A percentile compares a stretch with the other conserved stretches of the same genome.
These are phyloP conservation scores for Rhea pennata DNA, from an alignment of 2,113 vertebrate genomes.

Conservation along the genomic window DNA sequence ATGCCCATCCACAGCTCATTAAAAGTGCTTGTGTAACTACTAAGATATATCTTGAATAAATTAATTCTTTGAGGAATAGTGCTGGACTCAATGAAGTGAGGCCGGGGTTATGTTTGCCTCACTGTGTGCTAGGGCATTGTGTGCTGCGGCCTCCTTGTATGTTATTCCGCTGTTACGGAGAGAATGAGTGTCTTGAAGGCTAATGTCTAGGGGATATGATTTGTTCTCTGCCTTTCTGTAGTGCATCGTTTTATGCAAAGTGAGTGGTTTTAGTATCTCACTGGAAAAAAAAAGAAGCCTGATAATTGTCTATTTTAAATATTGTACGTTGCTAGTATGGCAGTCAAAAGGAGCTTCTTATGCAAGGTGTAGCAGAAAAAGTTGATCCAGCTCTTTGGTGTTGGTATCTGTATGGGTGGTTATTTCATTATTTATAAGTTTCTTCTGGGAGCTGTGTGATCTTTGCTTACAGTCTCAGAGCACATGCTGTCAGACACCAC, in stretches of 20 bases:
- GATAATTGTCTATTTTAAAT: conserved; percentile 15
- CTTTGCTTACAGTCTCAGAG: not conserved
- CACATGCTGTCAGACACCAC: conserved; percentile 19
- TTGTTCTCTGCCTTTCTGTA: not conserved
- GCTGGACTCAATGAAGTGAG: not conserved
- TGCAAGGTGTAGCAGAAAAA: conserved; percentile 29
- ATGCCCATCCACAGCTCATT: not conserved
- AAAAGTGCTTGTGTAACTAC: not conserved
- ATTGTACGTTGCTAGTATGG: not conserved
- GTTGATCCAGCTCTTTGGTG: not conserved
- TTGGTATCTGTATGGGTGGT: not conserved
- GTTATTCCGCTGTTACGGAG: not conserved
- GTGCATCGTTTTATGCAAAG: not conserved
- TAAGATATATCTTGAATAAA: not conserved
- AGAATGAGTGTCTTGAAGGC: not conserved
- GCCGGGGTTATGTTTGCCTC: not conserved
- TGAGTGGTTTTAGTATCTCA: not conserved
- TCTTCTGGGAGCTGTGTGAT: conserved; percentile 10
- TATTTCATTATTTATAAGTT: conserved; percentile 49
- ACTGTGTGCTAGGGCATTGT: not conserved
- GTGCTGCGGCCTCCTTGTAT: not conserved
- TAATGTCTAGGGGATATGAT: not conserved
- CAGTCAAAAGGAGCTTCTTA: not conserved
- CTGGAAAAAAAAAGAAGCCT: not conserved
- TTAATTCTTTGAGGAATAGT: not conserved